phyloP scores from a whole-genome alignment of 2,113 vertebrate species.

The Actinemys pallida region DNA sequence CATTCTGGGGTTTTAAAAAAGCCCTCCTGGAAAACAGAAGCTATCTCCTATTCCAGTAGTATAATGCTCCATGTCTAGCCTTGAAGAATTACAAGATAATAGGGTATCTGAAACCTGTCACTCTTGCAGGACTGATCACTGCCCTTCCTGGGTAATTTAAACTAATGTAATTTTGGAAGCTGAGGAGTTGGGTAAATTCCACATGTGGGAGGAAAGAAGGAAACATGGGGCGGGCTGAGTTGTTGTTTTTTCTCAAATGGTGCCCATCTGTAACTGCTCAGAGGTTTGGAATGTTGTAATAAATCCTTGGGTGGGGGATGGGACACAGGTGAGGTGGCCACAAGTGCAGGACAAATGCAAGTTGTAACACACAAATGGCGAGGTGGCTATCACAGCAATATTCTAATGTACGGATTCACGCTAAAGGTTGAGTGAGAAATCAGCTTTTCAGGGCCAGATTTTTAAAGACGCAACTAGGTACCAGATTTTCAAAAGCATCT shows the following conservation, averaged over 20 bases:
- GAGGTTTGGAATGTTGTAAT: neutral
- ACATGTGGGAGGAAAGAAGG: neutral
- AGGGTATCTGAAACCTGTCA: neutral
- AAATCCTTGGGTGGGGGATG: neutral
- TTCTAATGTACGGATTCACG: neutral
- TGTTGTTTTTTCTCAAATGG: neutral
- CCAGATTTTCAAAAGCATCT: neutral
- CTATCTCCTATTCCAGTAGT: neutral
- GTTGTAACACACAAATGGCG: neutral
- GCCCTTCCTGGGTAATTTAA: neutral
- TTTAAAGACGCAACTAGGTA: neutral
- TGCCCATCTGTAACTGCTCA: neutral
- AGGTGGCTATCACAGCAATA: neutral
- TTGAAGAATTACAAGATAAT: neutral
- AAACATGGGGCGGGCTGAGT: neutral
- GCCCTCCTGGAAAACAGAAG: neutral
- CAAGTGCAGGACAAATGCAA: neutral
- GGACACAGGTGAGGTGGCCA: neutral
- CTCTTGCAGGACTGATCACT: rapidly evolving
- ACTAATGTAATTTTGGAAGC: neutral
- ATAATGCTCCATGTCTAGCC: neutral
- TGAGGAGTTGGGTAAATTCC: neutral
- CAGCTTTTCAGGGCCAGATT: neutral
- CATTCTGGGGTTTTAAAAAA: too few relatives aligned
- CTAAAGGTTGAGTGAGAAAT: neutral